Base-by-base conservation (phyloP, 1,140 invertebrate species). In the Microplitis demolitor region DNA sequence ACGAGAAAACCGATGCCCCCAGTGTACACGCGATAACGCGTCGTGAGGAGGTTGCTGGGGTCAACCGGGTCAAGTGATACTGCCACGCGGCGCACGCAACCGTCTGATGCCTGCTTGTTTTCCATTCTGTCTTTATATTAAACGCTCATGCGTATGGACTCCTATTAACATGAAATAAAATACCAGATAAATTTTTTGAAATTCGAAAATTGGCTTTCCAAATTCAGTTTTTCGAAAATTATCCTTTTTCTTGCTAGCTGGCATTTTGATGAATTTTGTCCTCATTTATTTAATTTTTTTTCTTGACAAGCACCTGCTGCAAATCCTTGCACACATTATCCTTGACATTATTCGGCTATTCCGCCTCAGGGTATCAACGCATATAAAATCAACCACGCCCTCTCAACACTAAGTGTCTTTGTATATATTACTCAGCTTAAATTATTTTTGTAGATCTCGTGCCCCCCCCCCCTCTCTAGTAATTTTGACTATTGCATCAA, bases 1-100 rank as follows among this genome's bases (percentile, higher is more conserved):
- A 45, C 39, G 76, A 75, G 80, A 79, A 83, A 80, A 81, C 78
- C 80, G 82, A 82, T 83, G 84, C 83, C 83, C 83, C 84, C 84
- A 82, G 83, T 79, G 79, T 78, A 73, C 83, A 82, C 77, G 79
- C 76, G 80, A 81, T 81, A 81, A 81, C 79, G 79, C 72, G 74
- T 39, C 68, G 64, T 78, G 74, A 77, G 76, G 79, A 69, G 78
- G 77, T 73, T 62, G 73, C 14, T n/a, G 33, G 51, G 74, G 60
- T 13, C 61, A 54, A 16, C 5, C 39, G 79, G 75, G 79, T 77
- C 50, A 45, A 77, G 69, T 77, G 78, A 80, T 80, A 80, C 78
- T 72, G 58, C 58, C 16, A 45, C 39, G 39, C 9, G 78, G 73
- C 78, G 70, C 78, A 79, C 78, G 78, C 78, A 80, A 63, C 45